Conservation (phyloP, 2,888 invertebrate genomes). For the Cyrtodaria siliqua region DNA sequence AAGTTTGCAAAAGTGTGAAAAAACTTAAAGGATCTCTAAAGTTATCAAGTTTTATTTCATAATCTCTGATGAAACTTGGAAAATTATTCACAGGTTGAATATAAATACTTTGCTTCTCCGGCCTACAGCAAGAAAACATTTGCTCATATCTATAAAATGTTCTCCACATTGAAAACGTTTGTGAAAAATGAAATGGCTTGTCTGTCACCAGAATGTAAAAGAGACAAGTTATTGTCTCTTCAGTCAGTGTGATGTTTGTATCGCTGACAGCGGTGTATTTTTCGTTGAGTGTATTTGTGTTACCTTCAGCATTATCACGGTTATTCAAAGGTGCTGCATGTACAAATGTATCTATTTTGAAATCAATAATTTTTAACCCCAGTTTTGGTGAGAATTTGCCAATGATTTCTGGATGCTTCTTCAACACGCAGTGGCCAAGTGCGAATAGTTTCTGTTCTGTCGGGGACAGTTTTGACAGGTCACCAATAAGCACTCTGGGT, state of each 20-base stretch:
- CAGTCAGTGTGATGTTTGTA: not conserved
- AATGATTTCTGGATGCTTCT: slow-evolving; percentile 18
- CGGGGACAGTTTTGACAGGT: slow-evolving; percentile 59
- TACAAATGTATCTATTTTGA: not conserved
- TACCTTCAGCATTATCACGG: too few species aligned
- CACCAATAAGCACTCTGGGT: slow-evolving; percentile 58
- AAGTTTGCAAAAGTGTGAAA: slow-evolving; percentile 75
- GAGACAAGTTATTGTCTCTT: slow-evolving; percentile 13
- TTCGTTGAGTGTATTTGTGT: slow-evolving; percentile 15
- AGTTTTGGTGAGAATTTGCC: slow-evolving; percentile 25
- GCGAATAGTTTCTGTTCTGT: slow-evolving; percentile 63
- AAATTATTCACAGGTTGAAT: slow-evolving; percentile 80
- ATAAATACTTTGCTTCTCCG: slow-evolving; percentile 74
- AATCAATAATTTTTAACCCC: slow-evolving; percentile 19
- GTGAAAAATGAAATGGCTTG: slow-evolving; percentile 65
- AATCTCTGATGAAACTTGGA: slow-evolving; percentile 77
- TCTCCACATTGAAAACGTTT: slow-evolving; percentile 81
- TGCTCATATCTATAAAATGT: slow-evolving; percentile 68
- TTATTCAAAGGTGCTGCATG: too few species aligned
- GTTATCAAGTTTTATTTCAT: slow-evolving; percentile 55
- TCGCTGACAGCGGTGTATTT: slow-evolving; percentile 2
- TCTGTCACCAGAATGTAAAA: slow-evolving; percentile 63
- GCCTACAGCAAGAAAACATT: slow-evolving; percentile 63
- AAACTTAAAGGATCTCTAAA: slow-evolving; percentile 56
- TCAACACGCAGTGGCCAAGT: slow-evolving; percentile 51